Evolutionary conservation across 2,113 vertebrate genomes (phyloP).

Genomic region (Argyrosomus japonicus): DNA sequence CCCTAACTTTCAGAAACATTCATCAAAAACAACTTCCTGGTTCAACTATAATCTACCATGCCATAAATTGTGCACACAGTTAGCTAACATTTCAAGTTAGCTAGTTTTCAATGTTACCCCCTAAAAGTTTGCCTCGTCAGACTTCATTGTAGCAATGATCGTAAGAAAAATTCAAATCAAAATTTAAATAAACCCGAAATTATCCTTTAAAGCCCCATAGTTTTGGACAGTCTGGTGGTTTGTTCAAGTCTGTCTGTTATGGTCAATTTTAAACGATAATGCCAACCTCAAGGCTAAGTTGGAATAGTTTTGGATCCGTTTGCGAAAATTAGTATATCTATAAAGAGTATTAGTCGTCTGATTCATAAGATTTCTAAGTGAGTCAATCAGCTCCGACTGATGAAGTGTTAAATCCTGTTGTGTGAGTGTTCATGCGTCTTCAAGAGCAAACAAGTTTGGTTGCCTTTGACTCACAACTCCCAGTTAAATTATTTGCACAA

Average conservation of each 20-base stretch:
- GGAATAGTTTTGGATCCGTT: not conserved
- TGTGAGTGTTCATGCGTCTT: not conserved
- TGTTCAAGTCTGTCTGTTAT: not conserved
- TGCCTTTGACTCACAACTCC: constrained; percentile 13
- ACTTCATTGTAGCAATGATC: not conserved
- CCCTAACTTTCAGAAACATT: not conserved
- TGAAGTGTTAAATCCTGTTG: not conserved
- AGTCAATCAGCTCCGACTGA: constrained; percentile 15
- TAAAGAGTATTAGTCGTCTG: constrained; percentile 19
- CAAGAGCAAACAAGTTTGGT: constrained; percentile 17
- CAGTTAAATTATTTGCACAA: not conserved
- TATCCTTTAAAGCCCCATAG: not conserved
- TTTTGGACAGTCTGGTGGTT: not conserved
- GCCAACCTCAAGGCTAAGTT: not conserved
- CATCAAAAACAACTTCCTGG: not conserved
- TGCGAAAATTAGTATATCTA: not conserved
- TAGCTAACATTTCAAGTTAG: not conserved
- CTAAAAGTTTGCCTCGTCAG: too few species aligned
- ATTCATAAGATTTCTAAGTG: not conserved
- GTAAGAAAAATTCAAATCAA: not conserved
- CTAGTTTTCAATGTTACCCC: not conserved
- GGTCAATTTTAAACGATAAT: not conserved
- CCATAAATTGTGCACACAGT: not conserved
- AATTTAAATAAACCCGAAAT: not conserved
- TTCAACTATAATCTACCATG: not conserved